These are phyloP conservation scores for Eupithecia tripunctaria DNA, from an alignment of 2,888 invertebrate genomes.

Conservation along the genomic window DNA sequence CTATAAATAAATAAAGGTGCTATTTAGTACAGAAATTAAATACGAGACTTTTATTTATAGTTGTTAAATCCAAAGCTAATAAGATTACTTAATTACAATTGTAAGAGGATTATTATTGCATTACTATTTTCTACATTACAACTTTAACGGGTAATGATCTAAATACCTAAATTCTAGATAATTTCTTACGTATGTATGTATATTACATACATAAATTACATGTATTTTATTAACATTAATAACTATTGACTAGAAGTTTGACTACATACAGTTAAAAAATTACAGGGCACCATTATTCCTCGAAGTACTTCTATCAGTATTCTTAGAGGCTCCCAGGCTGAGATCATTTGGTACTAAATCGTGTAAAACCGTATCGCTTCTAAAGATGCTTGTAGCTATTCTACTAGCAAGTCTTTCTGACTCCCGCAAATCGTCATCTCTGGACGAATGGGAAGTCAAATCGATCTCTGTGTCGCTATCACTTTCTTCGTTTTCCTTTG, in stretches of 20 bases:
- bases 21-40: constrained; percentile 41
- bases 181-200: neutral
- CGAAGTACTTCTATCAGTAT: constrained; percentile 62
- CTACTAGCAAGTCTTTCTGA: constrained; percentile 74
- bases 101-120: constrained; percentile 38
- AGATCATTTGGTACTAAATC: constrained; percentile 81
- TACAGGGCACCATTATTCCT: constrained; percentile 68
- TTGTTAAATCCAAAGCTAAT: constrained; percentile 20
- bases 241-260: constrained; percentile 44
- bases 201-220: neutral
- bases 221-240: constrained; percentile 37
- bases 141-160: constrained; percentile 18
- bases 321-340: constrained; percentile 71
- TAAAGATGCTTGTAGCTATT: constrained; percentile 77
- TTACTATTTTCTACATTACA: constrained; percentile 15
- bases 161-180: constrained; percentile 40
- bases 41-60: constrained; percentile 11
- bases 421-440: constrained; percentile 78
- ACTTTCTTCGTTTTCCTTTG: constrained; percentile 70
- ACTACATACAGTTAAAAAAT: constrained; percentile 36
- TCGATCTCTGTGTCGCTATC: constrained; percentile 81
- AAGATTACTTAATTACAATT: constrained; percentile 17
- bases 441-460: constrained; percentile 78
- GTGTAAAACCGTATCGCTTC: constrained; percentile 75
- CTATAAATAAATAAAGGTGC: constrained; percentile 58